A percentile compares a stretch with the other conserved stretches of the same genome.
These are phyloP conservation scores for Pogonocherus hispidulus DNA, from an alignment of 2,888 invertebrate species.

Conservation along the genomic window DNA sequence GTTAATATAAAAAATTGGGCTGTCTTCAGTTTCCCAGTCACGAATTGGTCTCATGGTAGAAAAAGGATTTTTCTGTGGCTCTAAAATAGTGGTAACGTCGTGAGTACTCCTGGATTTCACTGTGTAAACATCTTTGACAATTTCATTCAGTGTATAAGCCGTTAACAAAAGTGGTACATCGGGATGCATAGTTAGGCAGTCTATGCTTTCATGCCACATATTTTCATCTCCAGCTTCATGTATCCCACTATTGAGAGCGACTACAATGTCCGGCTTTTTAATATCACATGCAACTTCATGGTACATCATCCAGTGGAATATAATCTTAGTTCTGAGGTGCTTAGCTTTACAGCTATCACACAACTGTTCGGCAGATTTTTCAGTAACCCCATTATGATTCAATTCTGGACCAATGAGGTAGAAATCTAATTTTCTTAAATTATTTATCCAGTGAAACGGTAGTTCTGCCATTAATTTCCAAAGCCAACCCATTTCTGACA, in stretches of 20 bases:
- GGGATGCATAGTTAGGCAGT: slow-evolving; percentile 48
- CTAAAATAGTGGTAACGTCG: slow-evolving; percentile 44
- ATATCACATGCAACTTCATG: slow-evolving; percentile 54
- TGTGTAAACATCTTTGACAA: slow-evolving; percentile 54
- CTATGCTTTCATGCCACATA: slow-evolving; percentile 57
- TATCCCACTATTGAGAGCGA: slow-evolving; percentile 63
- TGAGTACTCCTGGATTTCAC: slow-evolving; percentile 29
- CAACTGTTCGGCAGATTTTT: slow-evolving; percentile 32
- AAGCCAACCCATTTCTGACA: slow-evolving; percentile 52
- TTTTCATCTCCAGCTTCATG: slow-evolving; percentile 58
- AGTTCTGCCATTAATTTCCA: slow-evolving; percentile 55
- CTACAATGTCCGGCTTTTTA: slow-evolving; percentile 58
- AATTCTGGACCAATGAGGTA: slow-evolving; percentile 60
- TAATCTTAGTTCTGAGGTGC: slow-evolving; percentile 40
- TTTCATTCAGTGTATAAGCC: slow-evolving; percentile 60
- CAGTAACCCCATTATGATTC: slow-evolving; percentile 1
- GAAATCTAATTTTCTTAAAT: slow-evolving; percentile 52
- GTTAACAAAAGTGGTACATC: slow-evolving; percentile 58
- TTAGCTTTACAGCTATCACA: slow-evolving; percentile 48
- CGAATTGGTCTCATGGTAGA: slow-evolving; percentile 56
- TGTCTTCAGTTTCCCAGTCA: slow-evolving; percentile 55
- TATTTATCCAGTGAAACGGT: slow-evolving; percentile 56
- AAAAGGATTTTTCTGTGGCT: slow-evolving; percentile 57
- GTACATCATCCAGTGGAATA: slow-evolving; percentile 50
- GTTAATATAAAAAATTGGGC: slow-evolving; percentile 59